Conservation (phyloP, 2,888 invertebrate species). For the Plebejus anna region DNA sequence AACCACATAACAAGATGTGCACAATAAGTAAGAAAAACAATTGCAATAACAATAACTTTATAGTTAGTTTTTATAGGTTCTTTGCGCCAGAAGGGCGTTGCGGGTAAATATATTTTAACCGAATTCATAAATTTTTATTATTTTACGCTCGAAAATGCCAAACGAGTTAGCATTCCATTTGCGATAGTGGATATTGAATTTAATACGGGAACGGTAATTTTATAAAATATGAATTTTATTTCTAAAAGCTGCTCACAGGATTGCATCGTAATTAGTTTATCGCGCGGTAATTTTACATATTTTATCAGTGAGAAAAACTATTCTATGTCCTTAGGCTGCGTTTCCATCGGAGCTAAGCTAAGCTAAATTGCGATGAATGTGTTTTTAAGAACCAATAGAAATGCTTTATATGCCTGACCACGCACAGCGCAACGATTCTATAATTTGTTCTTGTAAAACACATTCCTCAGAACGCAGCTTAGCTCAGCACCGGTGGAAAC, state of each 20-base stretch:
- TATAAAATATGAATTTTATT: neutral
- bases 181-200: neutral
- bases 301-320: too few species aligned
- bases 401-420: too few species aligned
- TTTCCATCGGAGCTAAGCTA: too few species aligned
- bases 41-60: slow-evolving; percentile 7
- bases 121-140: slow-evolving; percentile 19
- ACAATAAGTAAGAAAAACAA: neutral
- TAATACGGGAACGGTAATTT: neutral
- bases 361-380: too few species aligned
- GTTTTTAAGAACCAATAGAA: too few species aligned
- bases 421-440: too few species aligned
- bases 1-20: neutral
- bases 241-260: neutral
- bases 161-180: slow-evolving; percentile 8
- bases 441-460: too few species aligned
- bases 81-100: neutral
- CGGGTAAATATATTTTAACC: neutral
- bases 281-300: too few species aligned
- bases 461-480: too few species aligned
- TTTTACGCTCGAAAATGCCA: slow-evolving; percentile 4
- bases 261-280: neutral
- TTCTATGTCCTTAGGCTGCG: too few species aligned
- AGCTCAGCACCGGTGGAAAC: too few species aligned
- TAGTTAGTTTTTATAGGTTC: slow-evolving; percentile 6